Evolutionary conservation across 2,797 vertebrate genomes (phyloP).

Genomic region (Lagocephalus sceleratus): DNA sequence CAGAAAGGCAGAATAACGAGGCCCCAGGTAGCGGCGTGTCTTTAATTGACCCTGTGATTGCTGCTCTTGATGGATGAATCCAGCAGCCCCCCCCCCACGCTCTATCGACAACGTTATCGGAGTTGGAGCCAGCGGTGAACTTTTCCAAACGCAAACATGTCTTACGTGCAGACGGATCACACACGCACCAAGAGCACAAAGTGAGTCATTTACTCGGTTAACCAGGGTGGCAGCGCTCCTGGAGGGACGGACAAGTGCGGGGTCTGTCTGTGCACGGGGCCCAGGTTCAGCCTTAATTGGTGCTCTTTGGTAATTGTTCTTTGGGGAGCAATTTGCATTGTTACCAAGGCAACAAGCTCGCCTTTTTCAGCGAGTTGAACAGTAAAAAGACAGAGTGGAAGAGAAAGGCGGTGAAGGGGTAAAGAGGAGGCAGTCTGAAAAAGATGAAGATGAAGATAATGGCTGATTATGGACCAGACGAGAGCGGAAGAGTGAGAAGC

Average conservation of each 20-base stretch:
- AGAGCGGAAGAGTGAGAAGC: too few relatives aligned
- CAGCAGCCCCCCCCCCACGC: background rate
- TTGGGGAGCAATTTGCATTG: constrained; percentile 51
- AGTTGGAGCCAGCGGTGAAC: too few relatives aligned
- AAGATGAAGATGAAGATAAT: background rate
- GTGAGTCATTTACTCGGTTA: constrained; percentile 24
- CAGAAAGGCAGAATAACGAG: constrained; percentile 38
- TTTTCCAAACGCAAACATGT: too few relatives aligned
- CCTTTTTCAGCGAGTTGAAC: constrained; percentile 35
- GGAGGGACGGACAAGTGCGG: constrained; percentile 11
- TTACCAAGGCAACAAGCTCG: constrained; percentile 59
- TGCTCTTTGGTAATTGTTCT: constrained; percentile 61
- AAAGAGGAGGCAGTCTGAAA: background rate
- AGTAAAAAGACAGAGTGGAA: background rate
- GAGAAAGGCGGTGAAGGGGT: background rate
- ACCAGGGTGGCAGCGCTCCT: constrained; percentile 24
- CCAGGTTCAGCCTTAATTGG: constrained; percentile 56
- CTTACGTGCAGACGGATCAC: too few relatives aligned
- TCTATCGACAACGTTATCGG: background rate
- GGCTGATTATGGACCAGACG: too few relatives aligned
- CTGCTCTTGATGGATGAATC: constrained; percentile 27
- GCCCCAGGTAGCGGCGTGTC: constrained; percentile 24
- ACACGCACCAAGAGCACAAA: background rate
- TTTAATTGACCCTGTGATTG: constrained; percentile 47
- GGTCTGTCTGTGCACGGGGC: constrained; percentile 10